Percentiles rank a stretch among this genome's conserved stretches.
Evolutionary conservation across 2,888 invertebrate genomes (phyloP).

Genomic region (Odontocolon sp.): DNA sequence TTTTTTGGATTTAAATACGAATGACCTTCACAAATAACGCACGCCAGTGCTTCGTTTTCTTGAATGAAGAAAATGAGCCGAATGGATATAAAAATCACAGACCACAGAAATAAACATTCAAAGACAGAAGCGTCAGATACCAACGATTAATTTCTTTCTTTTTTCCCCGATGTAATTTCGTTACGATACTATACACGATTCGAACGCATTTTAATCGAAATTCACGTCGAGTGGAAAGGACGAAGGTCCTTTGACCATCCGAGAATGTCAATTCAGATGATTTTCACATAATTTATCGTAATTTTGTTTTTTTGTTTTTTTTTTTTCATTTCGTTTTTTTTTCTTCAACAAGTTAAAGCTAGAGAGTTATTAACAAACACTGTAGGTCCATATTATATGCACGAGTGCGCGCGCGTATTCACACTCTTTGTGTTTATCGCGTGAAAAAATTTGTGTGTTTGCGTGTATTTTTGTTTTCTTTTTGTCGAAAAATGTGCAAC

Average conservation of each 20-base stretch:
- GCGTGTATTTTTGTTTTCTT: slow-evolving; percentile 2
- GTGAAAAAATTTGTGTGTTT: slow-evolving; percentile 31
- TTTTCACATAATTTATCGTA: slow-evolving; percentile 12
- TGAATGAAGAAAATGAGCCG: slow-evolving; percentile 14
- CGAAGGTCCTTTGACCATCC: not conserved
- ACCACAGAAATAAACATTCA: slow-evolving; percentile 8
- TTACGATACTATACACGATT: slow-evolving; percentile 15
- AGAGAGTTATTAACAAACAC: slow-evolving; percentile 79
- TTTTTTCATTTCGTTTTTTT: slow-evolving; percentile 5
- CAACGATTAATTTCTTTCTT: slow-evolving; percentile 11
- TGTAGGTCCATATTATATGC: slow-evolving; percentile 73
- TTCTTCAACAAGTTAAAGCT: slow-evolving; percentile 79
- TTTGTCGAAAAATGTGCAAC: slow-evolving; percentile 44
- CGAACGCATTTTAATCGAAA: not conserved
- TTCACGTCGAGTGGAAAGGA: slow-evolving; percentile 6
- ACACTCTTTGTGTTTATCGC: slow-evolving; percentile 66
- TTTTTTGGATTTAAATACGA: slow-evolving; percentile 43
- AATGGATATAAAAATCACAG: slow-evolving; percentile 23
- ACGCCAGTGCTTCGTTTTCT: slow-evolving; percentile 7
- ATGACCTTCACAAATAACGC: slow-evolving; percentile 17
- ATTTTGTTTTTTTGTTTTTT: not conserved
- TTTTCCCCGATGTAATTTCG: slow-evolving; percentile 8
- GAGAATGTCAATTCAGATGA: slow-evolving; percentile 3
- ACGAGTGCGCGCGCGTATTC: slow-evolving; percentile 67
- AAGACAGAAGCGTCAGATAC: slow-evolving; percentile 14